Percentiles rank a stretch among this genome's conserved stretches.
Evolutionary conservation across 2,888 invertebrate genomes (phyloP).

Genomic region (Malacosoma neustria): DNA sequence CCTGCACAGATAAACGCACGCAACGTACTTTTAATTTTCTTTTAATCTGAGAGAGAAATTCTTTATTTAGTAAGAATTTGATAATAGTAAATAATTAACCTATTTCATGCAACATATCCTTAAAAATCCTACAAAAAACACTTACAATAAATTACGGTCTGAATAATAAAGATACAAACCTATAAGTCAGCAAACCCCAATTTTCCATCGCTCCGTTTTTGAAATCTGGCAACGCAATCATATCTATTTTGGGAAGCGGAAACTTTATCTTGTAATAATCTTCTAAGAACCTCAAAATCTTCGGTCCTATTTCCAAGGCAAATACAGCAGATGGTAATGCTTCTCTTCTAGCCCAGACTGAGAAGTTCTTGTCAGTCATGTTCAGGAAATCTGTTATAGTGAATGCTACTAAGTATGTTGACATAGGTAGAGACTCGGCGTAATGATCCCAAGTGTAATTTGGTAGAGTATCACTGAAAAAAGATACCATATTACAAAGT

Average conservation of each 20-base stretch:
- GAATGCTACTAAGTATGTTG: conserved; percentile 91
- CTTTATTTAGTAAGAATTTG: no score
- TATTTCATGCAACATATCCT: no score
- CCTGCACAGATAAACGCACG: no score
- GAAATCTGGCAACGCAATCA: conserved; percentile 95
- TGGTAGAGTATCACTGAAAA: conserved; percentile 66
- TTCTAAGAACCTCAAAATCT: conserved; percentile 81
- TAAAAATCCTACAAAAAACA: no score
- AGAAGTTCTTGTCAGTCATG: conserved; percentile 74
- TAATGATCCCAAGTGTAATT: conserved; percentile 86
- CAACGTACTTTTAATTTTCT: no score
- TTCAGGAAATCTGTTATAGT: conserved; percentile 84
- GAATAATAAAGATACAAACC: no score
- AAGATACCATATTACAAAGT: conserved; percentile 1
- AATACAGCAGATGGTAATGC: conserved; percentile 83
- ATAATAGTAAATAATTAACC: no score
- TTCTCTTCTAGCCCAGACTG: conserved; percentile 81
- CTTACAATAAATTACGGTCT: no score
- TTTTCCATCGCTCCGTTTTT: conserved; percentile 94
- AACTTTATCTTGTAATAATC: conserved; percentile 85
- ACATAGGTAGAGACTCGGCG: conserved; percentile 87
- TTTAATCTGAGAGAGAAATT: no score
- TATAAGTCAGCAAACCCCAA: conserved; percentile 87
- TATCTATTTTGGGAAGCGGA: conserved; percentile 88
- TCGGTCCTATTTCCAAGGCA: conserved; percentile 84